Evolutionary conservation across 2,797 vertebrate genomes (phyloP).

Genomic region (Anniella stebbinsi): DNA sequence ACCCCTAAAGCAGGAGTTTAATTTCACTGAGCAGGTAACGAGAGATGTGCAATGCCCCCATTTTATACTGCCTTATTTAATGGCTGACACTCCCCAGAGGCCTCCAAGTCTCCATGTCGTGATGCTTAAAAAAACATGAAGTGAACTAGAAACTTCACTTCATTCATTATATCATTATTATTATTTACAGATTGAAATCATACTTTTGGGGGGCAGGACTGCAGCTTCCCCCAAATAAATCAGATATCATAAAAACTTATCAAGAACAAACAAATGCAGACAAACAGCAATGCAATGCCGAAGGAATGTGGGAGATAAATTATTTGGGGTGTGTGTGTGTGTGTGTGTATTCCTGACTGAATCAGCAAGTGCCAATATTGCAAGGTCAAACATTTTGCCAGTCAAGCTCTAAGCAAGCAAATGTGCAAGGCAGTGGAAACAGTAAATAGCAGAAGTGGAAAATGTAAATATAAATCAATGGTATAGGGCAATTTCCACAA

Average conservation of each 20-base stretch:
- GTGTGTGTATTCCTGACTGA: conserved; percentile 4
- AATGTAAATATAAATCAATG: conserved; percentile 43
- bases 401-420: conserved; percentile 41
- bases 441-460: conserved; percentile 33
- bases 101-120: conserved; percentile 45
- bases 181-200: conserved; percentile 60
- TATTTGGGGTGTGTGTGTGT: not conserved
- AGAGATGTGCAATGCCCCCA: not conserved
- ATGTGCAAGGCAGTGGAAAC: not conserved
- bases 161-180: conserved; percentile 38
- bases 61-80: conserved; percentile 51
- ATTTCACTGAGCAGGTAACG: conserved; percentile 48
- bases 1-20: conserved; percentile 45
- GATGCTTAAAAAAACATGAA: conserved; percentile 45
- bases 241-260: conserved; percentile 54
- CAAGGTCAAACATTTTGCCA: conserved; percentile 38
- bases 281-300: conserved; percentile 49
- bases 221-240: conserved; percentile 61
- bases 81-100: conserved; percentile 41
- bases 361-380: conserved; percentile 28
- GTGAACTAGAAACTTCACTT: conserved; percentile 46
- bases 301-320: conserved; percentile 24
- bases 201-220: conserved; percentile 14
- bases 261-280: conserved; percentile 51
- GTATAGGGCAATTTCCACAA: not conserved